phyloP scores from a whole-genome alignment of 2,888 invertebrate species.

The Perdita meconis region DNA sequence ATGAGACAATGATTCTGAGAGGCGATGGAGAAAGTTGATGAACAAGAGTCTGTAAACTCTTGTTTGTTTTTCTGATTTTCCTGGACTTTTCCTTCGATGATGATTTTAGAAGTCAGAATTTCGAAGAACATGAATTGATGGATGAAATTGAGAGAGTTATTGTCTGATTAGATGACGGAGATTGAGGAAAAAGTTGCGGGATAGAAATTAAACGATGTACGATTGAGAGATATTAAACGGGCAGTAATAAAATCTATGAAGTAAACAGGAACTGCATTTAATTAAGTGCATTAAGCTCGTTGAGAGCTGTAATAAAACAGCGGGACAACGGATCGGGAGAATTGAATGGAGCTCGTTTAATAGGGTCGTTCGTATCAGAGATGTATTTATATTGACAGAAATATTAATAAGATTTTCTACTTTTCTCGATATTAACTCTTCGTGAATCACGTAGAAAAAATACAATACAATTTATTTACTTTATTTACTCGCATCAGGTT shows the following conservation, averaged over 20 bases:
- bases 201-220: not conserved
- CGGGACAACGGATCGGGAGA: not conserved
- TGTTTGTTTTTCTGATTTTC: no score
- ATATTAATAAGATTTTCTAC: not conserved
- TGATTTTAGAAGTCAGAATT: no score
- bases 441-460: no score
- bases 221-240: constrained; percentile 4
- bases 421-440: not conserved
- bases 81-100: no score
- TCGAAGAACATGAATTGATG: no score
- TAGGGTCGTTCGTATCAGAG: constrained; percentile 14
- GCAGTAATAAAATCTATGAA: constrained; percentile 6
- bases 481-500: no score
- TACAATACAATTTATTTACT: no score
- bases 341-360: constrained; percentile 26
- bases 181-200: not conserved
- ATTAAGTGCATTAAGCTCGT: constrained; percentile 48
- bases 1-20: no score
- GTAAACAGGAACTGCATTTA: constrained; percentile 53
- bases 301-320: constrained; percentile 17
- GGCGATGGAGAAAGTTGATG: no score
- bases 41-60: no score
- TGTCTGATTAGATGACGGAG: no score
- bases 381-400: not conserved
- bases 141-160: no score